Conservation (phyloP, 2,113 vertebrate genomes). For the Sphaerodactylus townsendi region DNA sequence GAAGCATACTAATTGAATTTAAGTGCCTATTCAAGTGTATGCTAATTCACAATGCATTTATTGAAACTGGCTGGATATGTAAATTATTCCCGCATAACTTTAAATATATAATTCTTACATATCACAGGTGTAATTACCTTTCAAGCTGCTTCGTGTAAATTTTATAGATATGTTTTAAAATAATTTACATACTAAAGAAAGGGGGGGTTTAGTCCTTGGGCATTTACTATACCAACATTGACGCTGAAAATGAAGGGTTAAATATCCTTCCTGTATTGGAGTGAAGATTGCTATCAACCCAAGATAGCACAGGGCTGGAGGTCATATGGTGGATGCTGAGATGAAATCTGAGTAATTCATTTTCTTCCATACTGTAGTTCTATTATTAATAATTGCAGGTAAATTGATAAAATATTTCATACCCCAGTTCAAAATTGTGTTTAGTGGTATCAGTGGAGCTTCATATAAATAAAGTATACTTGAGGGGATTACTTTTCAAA, state of each 20-base stretch:
- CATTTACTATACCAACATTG: neutral
- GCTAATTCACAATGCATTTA: neutral
- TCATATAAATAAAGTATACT: neutral
- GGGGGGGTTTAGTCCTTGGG: no score
- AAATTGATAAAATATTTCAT: neutral
- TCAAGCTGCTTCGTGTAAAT: no score
- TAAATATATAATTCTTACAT: no score
- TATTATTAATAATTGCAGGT: neutral
- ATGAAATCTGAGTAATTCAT: neutral
- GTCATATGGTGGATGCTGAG: neutral
- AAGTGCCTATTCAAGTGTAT: neutral
- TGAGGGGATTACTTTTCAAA: neutral
- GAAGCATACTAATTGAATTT: neutral
- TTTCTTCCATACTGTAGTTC: neutral
- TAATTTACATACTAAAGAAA: no score
- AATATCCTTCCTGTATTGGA: neutral
- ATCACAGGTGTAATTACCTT: no score
- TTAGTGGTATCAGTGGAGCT: neutral
- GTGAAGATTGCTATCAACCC: neutral
- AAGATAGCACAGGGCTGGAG: neutral
- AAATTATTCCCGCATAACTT: no score
- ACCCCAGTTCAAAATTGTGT: neutral
- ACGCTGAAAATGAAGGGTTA: neutral
- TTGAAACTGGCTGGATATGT: neutral
- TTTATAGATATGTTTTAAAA: neutral